A percentile compares a stretch with the other conserved stretches of the same genome.
Conservation (phyloP, 2,888 invertebrate species). For the Macropis europaea region DNA sequence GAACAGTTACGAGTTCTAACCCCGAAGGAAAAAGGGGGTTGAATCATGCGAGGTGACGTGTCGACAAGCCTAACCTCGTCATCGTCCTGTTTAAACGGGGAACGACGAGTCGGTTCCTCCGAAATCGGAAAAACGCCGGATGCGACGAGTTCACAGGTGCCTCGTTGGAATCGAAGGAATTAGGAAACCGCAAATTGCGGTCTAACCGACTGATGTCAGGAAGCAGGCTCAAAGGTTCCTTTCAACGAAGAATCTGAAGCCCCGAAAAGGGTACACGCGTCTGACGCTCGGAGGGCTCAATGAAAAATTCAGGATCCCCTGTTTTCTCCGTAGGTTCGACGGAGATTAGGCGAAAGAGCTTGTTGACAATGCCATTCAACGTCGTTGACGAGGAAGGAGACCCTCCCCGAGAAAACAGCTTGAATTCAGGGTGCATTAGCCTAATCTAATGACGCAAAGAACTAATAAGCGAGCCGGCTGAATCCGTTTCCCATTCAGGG, state of each 20-base stretch:
- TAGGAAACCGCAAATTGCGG: slow-evolving; percentile 54
- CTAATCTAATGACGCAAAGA: slow-evolving; percentile 70
- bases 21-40: slow-evolving; percentile 38
- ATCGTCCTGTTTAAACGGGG: slow-evolving; percentile 38
- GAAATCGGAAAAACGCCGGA: slow-evolving; percentile 23
- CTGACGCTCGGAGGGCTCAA: no score
- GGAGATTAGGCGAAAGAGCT: slow-evolving; percentile 21
- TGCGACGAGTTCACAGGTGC: slow-evolving; percentile 30
- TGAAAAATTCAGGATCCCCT: slow-evolving; percentile 3
- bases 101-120: slow-evolving; percentile 38
- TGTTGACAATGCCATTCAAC: slow-evolving; percentile 53
- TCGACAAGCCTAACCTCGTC: slow-evolving; percentile 68
- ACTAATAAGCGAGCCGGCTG: slow-evolving; percentile 70
- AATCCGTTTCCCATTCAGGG: slow-evolving; percentile 63
- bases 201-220: slow-evolving; percentile 4
- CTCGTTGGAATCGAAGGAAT: slow-evolving; percentile 28
- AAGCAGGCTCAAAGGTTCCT: no score
- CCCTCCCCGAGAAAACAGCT: slow-evolving; percentile 25
- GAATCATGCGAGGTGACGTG: slow-evolving; percentile 77
- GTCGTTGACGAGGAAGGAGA: slow-evolving; percentile 10
- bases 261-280: no score
- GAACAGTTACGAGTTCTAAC: slow-evolving; percentile 47
- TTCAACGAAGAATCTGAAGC: no score
- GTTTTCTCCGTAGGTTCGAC: neutral
- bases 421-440: slow-evolving; percentile 65